Conservation (phyloP, 2,113 vertebrate genomes). For the Patagioenas fasciata region DNA sequence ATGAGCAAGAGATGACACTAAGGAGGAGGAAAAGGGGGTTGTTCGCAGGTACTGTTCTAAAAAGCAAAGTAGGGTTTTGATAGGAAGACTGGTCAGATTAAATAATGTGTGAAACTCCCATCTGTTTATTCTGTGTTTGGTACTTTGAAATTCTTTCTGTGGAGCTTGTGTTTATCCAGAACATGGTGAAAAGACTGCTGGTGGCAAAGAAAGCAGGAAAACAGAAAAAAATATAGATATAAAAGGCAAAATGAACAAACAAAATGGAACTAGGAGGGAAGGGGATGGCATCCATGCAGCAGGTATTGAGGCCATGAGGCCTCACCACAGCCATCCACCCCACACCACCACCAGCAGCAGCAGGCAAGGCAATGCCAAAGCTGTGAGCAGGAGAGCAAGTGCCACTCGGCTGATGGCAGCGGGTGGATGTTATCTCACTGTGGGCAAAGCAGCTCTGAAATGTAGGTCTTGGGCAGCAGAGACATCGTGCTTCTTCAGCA, state of each 20-base stretch:
- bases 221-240: too few relatives aligned
- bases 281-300: neutral
- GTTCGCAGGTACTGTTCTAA: neutral
- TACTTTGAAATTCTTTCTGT: neutral
- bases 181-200: neutral
- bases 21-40: neutral
- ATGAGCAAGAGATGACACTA: neutral
- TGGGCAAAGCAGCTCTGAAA: neutral
- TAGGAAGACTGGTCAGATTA: neutral
- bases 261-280: neutral
- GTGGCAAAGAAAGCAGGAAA: neutral
- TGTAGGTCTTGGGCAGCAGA: neutral
- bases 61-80: neutral
- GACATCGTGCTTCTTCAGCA: neutral
- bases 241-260: neutral
- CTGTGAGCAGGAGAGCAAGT: neutral
- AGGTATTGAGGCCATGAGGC: neutral
- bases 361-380: neutral
- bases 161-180: neutral
- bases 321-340: neutral
- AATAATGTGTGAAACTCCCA: neutral
- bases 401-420: fast-evolving
- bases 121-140: neutral
- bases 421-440: fast-evolving
- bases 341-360: neutral